phyloP scores from a whole-genome alignment of 1,140 invertebrate genomes.

The Grapholita molesta region DNA sequence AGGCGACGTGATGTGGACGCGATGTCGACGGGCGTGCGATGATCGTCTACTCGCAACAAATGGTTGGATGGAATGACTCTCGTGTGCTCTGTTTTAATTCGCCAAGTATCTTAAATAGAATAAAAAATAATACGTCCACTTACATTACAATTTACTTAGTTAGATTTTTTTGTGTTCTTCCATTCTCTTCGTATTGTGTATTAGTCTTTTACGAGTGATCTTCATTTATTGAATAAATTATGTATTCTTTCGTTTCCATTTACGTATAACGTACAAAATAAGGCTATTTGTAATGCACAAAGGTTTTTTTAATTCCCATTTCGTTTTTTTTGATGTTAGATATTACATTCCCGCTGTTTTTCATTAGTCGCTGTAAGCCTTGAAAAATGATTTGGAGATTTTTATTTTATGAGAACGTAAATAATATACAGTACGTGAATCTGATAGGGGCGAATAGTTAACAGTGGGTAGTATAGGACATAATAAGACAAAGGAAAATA shows the following conservation, averaged over 20 bases:
- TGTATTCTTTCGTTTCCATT: not conserved
- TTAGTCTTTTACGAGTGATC: not conserved
- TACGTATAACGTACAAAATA: not conserved
- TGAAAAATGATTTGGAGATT: not conserved
- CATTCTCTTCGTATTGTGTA: not conserved
- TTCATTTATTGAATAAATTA: not conserved
- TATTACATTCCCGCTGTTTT: not conserved
- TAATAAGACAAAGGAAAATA: too few species aligned
- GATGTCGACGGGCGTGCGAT: too few species aligned
- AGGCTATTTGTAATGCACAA: not conserved
- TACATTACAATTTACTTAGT: too few species aligned
- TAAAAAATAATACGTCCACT: too few species aligned
- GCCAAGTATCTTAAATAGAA: too few species aligned
- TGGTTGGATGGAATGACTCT: too few species aligned
- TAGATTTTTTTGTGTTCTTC: not conserved
- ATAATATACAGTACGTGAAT: too few species aligned
- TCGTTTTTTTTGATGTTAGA: not conserved
- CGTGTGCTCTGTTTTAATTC: too few species aligned
- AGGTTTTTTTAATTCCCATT: not conserved
- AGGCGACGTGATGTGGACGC: too few species aligned
- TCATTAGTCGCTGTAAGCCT: not conserved
- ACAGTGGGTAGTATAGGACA: too few species aligned
- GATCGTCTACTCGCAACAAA: too few species aligned
- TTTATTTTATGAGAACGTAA: not conserved
- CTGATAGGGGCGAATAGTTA: too few species aligned